Percentiles rank a stretch among this genome's conserved stretches.
These are phyloP conservation scores for Euthynnus affinis DNA, from an alignment of 2,797 vertebrate species.

Conservation along the genomic window DNA sequence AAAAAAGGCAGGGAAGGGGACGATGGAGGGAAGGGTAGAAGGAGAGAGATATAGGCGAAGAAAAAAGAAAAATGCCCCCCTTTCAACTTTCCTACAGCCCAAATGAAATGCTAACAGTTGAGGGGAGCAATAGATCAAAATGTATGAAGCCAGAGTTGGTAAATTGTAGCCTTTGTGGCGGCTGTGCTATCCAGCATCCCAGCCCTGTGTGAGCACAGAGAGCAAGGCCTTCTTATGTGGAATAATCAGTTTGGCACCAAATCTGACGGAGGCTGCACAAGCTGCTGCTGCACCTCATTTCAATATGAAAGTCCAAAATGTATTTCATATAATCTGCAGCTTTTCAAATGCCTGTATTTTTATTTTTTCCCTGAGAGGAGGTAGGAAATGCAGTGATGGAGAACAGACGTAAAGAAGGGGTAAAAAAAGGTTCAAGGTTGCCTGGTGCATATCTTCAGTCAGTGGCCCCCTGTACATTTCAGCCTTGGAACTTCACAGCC, in stretches of 20 bases:
- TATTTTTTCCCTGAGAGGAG: constrained; percentile 60
- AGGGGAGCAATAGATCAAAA: constrained; percentile 84
- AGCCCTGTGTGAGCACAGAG: constrained; percentile 81
- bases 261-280: constrained; percentile 80
- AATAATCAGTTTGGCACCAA: constrained; percentile 84
- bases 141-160: constrained; percentile 85
- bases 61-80: constrained; percentile 81
- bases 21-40: constrained; percentile 60
- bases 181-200: constrained; percentile 82
- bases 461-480: constrained; percentile 64
- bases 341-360: constrained; percentile 81
- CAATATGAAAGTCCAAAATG: constrained; percentile 85
- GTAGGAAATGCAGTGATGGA: constrained; percentile 72
- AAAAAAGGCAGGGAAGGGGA: constrained; percentile 50
- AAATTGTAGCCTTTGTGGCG: constrained; percentile 86
- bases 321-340: constrained; percentile 84
- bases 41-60: constrained; percentile 74
- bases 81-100: constrained; percentile 84
- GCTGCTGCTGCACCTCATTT: constrained; percentile 83
- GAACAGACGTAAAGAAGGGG: constrained; percentile 64
- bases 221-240: constrained; percentile 83
- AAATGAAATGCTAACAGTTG: constrained; percentile 85
- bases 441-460: constrained; percentile 78
- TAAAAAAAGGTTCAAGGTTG: constrained; percentile 78
- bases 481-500: constrained; percentile 80